Conservation (phyloP, 2,888 invertebrate species). For the Phrixothrix hirtus region DNA sequence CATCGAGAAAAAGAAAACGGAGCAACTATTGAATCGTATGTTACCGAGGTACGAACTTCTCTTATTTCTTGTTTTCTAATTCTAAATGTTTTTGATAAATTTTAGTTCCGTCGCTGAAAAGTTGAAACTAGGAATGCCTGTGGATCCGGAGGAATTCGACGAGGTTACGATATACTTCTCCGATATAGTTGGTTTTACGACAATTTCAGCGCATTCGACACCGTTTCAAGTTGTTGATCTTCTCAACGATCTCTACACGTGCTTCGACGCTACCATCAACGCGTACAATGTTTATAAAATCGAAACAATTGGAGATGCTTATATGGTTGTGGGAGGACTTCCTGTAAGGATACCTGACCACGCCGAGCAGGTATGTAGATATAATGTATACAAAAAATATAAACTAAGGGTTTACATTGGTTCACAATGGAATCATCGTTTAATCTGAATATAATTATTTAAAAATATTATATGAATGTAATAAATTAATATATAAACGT, state of each 20-base stretch:
- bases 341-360: constrained; percentile 79
- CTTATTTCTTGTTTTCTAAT: neutral
- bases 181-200: constrained; percentile 93
- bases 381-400: too few species aligned
- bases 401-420: too few species aligned
- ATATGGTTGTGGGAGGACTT: constrained; percentile 92
- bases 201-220: constrained; percentile 88
- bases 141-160: constrained; percentile 90
- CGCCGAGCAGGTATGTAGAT: constrained; percentile 63
- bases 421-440: too few species aligned
- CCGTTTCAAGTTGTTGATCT: constrained; percentile 91
- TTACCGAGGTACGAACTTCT: constrained; percentile 68
- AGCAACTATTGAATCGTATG: constrained; percentile 88
- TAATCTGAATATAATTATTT: too few species aligned
- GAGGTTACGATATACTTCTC: constrained; percentile 94
- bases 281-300: constrained; percentile 91
- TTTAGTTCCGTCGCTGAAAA: constrained; percentile 89
- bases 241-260: constrained; percentile 90
- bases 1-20: constrained; percentile 94
- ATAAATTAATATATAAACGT: too few species aligned
- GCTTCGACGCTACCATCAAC: constrained; percentile 92
- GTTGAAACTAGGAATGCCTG: constrained; percentile 84
- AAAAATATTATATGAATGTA: too few species aligned
- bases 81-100: constrained; percentile 7
- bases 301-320: constrained; percentile 94